Percentiles rank a stretch among this genome's conserved stretches.
These are phyloP conservation scores for Parnassius orleans DNA, from an alignment of 2,888 invertebrate genomes.

Conservation along the genomic window DNA sequence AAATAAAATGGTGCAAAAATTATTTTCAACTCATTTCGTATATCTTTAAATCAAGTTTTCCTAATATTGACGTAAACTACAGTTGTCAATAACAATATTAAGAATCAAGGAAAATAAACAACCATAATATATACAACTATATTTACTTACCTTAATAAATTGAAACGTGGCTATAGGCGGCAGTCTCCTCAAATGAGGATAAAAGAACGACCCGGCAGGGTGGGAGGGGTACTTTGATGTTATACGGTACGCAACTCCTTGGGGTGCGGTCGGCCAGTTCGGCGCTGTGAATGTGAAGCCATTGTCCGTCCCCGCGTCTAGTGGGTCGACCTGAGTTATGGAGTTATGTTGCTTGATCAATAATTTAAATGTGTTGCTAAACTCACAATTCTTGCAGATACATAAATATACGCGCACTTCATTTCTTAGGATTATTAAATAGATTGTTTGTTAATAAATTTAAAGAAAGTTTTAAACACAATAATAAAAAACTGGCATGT, in stretches of 20 bases:
- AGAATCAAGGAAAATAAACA: too few species aligned
- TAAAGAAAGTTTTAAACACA: too few species aligned
- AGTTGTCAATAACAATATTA: not conserved
- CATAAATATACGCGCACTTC: not conserved
- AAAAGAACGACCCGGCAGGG: slow-evolving; percentile 96
- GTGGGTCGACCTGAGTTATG: slow-evolving; percentile 87
- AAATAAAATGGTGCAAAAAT: too few species aligned
- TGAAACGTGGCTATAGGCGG: slow-evolving; percentile 95
- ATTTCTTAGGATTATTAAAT: too few species aligned
- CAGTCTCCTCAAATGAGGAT: slow-evolving; percentile 91
- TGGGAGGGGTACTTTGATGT: slow-evolving; percentile 94
- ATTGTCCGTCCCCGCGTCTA: slow-evolving; percentile 97
- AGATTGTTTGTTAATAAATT: too few species aligned
- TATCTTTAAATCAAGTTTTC: too few species aligned
- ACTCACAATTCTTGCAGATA: not conserved
- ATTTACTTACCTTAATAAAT: slow-evolving; percentile 89
- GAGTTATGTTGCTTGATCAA: slow-evolving; percentile 5
- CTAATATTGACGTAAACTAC: too few species aligned
- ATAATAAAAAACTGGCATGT: too few species aligned
- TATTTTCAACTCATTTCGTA: too few species aligned
- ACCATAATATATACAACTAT: not conserved
- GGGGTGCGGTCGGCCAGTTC: slow-evolving; percentile 96
- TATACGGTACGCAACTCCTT: slow-evolving; percentile 93
- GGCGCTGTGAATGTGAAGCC: slow-evolving; percentile 98
- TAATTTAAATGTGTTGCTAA: slow-evolving; percentile 8